These are phyloP conservation scores for Tenualosa thibaudeaui DNA, from an alignment of 2,797 vertebrate genomes.

Conservation along the genomic window DNA sequence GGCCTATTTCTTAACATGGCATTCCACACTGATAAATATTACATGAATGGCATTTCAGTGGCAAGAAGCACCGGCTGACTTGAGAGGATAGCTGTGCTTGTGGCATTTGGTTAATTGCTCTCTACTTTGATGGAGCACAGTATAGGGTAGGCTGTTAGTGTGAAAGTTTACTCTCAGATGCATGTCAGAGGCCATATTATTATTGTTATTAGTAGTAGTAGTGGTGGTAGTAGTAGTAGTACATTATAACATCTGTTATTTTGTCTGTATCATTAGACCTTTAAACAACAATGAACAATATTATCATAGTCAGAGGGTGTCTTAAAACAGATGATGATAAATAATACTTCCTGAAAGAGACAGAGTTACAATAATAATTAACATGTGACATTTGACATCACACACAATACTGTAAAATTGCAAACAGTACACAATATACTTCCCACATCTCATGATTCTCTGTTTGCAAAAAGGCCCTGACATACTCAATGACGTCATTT, in stretches of 20 bases:
- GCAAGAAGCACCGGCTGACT: neutral
- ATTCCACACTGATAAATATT: conserved; percentile 24
- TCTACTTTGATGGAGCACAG: neutral
- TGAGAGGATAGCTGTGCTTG: neutral
- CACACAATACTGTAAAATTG: neutral
- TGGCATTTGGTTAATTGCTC: neutral
- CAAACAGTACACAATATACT: neutral
- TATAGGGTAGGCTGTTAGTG: neutral
- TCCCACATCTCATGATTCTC: neutral
- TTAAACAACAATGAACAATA: no score
- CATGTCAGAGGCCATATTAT: neutral
- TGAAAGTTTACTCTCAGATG: neutral
- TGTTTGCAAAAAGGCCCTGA: neutral
- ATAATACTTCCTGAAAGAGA: neutral
- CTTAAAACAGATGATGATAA: neutral
- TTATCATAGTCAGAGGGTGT: neutral
- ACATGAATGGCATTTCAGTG: conserved; percentile 35
- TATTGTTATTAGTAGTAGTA: neutral
- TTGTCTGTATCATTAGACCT: neutral
- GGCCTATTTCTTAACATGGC: conserved; percentile 3
- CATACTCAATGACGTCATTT: conserved; percentile 27
- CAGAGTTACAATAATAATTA: neutral
- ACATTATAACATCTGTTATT: neutral
- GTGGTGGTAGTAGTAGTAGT: no score
- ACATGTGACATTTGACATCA: neutral